These are phyloP conservation scores for Conistra vaccinii DNA, from an alignment of 2,888 invertebrate genomes.

Conservation along the genomic window DNA sequence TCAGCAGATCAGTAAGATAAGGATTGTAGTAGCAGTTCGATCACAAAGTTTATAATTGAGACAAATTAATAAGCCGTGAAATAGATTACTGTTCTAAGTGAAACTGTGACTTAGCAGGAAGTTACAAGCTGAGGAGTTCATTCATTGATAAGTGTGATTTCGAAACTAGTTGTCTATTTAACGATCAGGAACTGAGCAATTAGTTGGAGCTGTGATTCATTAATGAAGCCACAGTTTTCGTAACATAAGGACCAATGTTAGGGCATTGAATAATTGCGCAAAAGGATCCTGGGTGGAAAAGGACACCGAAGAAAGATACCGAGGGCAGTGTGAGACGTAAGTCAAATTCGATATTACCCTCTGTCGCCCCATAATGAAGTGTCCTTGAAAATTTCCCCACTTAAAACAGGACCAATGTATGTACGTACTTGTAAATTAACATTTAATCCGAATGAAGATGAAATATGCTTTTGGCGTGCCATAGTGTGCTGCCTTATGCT, in stretches of 20 bases:
- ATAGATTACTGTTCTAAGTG: constrained; percentile 22
- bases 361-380: too few species aligned
- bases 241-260: constrained; percentile 1
- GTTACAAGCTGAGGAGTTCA: constrained; percentile 31
- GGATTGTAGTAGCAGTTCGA: background rate
- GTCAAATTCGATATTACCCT: background rate
- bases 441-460: background rate
- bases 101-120: constrained; percentile 31
- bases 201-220: constrained; percentile 29
- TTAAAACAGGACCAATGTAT: background rate
- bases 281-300: background rate
- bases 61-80: constrained; percentile 54
- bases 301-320: background rate
- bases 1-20: constrained; percentile 46
- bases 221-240: constrained; percentile 2
- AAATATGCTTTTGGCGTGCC: background rate
- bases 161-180: constrained; percentile 22
- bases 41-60: constrained; percentile 40
- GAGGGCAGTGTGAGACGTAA: background rate
- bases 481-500: background rate
- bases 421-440: background rate
- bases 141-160: constrained; percentile 34
- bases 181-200: constrained; percentile 40
- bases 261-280: background rate
- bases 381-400: background rate